Evolutionary conservation across 2,888 invertebrate species (phyloP), one percentile per base, ranked within the genome.

Genomic region (Andrena camellia): DNA sequence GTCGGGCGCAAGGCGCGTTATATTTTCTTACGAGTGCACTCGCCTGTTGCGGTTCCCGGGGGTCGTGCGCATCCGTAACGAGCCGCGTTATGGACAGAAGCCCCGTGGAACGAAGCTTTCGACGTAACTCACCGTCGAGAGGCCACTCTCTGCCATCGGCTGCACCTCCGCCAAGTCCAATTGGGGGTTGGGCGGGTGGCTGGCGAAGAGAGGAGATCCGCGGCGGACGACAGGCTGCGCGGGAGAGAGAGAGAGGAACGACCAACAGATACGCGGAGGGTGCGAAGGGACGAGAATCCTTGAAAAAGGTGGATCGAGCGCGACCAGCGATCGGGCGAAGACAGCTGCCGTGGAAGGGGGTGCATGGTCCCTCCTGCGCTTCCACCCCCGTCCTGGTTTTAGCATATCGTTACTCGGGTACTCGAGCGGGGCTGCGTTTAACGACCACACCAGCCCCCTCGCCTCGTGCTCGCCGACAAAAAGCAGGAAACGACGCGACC

Each of bases 321-420:
- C 75, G 67, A 48, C 29, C 69, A 68, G 54, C 52, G 75, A 69
- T 68, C 71, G 80, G 52, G 33, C 52, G 26, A 63, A 62, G 59
- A 52, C 33, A 64, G n/a, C 52, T 7, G 23, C 23, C 8, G 48
- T 10, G 31, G 13, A 59, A 33, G 35, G 62, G 66, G 54, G 20
- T 42, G 52, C 29, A 29, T 68, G 35, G 52, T n/a, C 2, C 31
- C 48, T 59, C 60, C 74, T 76, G n/a, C 2, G 13, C 48, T 59
- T 60, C 76, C 78, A 63, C 69, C 64, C 84, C 67, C 57, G n/a
- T 83, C 60, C 80, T 79, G 88, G 88, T 91, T 92, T 92, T 91
- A 90, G 92, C 92, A 92, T 93, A 93, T 92, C 92, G 92, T 93
- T 92, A 93, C 92, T 91, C 90, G 85, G 88, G 86, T 89, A 90